phyloP scores from a whole-genome alignment of 2,797 vertebrate genomes.

The Dryobates pubescens region DNA sequence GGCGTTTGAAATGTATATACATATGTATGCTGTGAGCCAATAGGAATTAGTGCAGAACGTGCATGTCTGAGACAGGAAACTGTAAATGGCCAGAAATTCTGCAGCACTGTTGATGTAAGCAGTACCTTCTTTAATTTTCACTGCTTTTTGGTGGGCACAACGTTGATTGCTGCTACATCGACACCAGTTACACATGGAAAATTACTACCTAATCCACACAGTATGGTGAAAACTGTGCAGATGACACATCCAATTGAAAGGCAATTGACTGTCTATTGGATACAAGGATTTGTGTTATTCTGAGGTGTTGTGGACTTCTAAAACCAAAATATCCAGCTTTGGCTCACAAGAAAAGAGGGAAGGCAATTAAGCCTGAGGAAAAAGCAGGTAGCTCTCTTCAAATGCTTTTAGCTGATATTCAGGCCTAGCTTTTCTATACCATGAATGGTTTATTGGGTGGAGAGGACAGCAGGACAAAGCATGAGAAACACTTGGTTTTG shows the following conservation, averaged over 20 bases:
- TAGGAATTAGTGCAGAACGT: rapidly evolving
- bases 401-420: not conserved
- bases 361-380: not conserved
- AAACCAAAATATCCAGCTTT: not conserved
- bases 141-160: not conserved
- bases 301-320: not conserved
- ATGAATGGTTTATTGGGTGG: not conserved
- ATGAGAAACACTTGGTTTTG: not conserved
- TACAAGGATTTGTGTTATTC: not conserved
- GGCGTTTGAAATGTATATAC: not conserved
- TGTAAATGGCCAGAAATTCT: not conserved
- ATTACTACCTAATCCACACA: not conserved
- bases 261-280: not conserved
- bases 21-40: not conserved
- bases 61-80: not conserved
- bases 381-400: not conserved
- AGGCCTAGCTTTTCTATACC: not conserved
- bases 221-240: not conserved
- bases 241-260: not conserved
- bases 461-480: not conserved
- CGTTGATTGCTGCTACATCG: not conserved
- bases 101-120: not conserved
- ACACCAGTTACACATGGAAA: not conserved
- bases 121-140: not conserved
- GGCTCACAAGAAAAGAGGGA: not conserved